Evolutionary conservation across 2,797 vertebrate genomes (phyloP).

Genomic region (Tarsius wallacei): DNA sequence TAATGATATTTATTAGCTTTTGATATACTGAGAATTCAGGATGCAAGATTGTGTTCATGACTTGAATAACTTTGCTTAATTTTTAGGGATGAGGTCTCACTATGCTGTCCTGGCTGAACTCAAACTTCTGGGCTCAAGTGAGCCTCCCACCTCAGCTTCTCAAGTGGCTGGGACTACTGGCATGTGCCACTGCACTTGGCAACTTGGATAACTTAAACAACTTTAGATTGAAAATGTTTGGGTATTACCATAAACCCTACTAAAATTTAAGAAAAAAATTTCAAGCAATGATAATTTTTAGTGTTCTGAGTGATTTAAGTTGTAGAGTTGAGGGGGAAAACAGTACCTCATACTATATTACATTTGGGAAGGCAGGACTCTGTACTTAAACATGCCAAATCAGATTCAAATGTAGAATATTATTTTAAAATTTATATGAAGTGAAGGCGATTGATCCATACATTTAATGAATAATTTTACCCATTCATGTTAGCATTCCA

Average conservation of each 20-base stretch:
- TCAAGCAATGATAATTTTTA: not conserved
- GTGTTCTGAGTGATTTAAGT: not conserved
- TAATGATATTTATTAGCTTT: not conserved
- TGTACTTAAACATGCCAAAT: not conserved
- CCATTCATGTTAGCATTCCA: not conserved
- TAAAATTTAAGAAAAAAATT: not conserved
- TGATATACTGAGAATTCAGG: not conserved
- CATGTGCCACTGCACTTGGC: too few species aligned
- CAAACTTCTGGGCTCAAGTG: too few species aligned
- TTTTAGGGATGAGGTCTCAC: too few species aligned
- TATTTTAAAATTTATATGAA: not conserved
- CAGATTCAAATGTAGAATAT: not conserved
- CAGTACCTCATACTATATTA: not conserved
- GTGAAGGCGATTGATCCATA: not conserved
- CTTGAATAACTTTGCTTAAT: not conserved
- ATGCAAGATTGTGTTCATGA: not conserved
- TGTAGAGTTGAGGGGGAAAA: not conserved
- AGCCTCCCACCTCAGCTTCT: too few species aligned
- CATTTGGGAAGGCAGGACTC: not conserved
- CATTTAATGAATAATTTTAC: not conserved
- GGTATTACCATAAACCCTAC: not conserved
- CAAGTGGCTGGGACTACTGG: too few species aligned
- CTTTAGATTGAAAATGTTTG: not conserved
- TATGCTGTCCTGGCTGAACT: too few species aligned
- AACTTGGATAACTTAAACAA: not conserved